Base-by-base conservation (phyloP, 1,140 invertebrate genomes). In the Chlorops oryzae region DNA sequence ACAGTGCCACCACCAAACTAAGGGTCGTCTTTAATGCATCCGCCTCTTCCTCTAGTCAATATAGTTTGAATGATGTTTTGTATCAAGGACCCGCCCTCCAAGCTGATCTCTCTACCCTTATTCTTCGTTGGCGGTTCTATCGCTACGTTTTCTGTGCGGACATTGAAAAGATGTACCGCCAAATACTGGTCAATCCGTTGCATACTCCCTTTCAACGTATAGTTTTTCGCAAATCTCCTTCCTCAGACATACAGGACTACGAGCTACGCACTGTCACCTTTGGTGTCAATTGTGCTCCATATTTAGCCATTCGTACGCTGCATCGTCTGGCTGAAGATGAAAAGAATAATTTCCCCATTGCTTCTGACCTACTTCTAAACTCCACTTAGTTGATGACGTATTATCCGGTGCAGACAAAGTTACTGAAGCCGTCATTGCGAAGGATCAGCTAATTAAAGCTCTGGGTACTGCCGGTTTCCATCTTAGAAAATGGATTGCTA, bases 121-220 rank as follows among this genome's bases (percentile, higher is more conserved):
- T 49, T n/a, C 9, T 41, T 3, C 12, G 15, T 17, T 49, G 37
- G 37, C 22, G 38, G 13, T 22, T 40, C 15, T 49, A 27, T 23
- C 15, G 41, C 28, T 49, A 25, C 27, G 44, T 47, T 3, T 47
- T 47, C 20, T 34, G 22, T 17, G 37, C 34, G 5, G 34, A 46
- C 22, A 51, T 46, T 15, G 13, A 45, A 38, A 25, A 50, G 32
- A 45, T 52, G 43, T 52, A 47, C 20, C 43, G 37, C 4, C 35
- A 52, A 23, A 52, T 40, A 24, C 39, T 46, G 20, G 22, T 51
- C 2, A 15, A 41, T 28, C 5, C 18, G 9, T 40, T 28, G 12
- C 20, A 41, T 40, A 20, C 15, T 7, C 2, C 15, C 9, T 40
- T 39, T 32, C 47, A 49, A 27, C 15, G 23, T 1, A 42, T 41